These are phyloP conservation scores for Elephas maximus DNA, from an alignment of 2,113 vertebrate genomes.

Conservation along the genomic window DNA sequence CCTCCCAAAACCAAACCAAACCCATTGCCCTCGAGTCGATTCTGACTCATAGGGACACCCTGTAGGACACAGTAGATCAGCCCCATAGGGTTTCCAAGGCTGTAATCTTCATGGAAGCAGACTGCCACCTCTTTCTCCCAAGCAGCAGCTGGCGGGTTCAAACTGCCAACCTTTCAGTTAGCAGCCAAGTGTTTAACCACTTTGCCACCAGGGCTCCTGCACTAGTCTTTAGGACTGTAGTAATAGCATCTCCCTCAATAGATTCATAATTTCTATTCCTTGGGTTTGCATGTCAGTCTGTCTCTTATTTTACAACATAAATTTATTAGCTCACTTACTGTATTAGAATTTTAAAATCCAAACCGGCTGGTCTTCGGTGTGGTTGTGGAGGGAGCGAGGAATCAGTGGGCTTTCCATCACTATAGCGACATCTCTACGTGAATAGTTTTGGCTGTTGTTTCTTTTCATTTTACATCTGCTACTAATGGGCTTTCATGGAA, in stretches of 20 bases:
- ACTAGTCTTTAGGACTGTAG: slow-evolving; percentile 64
- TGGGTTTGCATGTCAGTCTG: slow-evolving; percentile 76
- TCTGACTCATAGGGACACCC: too few species aligned
- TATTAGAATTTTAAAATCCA: slow-evolving; percentile 80
- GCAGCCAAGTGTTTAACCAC: too few species aligned
- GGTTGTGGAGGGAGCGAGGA: not conserved
- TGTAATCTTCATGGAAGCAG: too few species aligned
- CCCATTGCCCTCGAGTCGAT: too few species aligned
- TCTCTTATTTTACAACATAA: slow-evolving; percentile 55
- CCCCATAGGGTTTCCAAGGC: too few species aligned
- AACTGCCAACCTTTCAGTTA: too few species aligned
- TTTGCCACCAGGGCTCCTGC: too few species aligned
- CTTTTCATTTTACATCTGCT: slow-evolving; percentile 10
- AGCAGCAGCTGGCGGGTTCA: too few species aligned
- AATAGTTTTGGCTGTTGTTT: slow-evolving; percentile 27
- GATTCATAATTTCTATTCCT: slow-evolving; percentile 68
- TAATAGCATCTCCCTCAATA: slow-evolving; percentile 40
- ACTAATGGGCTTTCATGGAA: slow-evolving; percentile 11
- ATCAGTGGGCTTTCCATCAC: not conserved
- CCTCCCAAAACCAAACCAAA: not conserved
- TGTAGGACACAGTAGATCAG: too few species aligned
- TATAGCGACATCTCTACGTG: not conserved
- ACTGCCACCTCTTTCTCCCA: too few species aligned
- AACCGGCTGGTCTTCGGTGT: not conserved
- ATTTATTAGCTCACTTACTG: slow-evolving; percentile 77